A percentile compares a stretch with the other conserved stretches of the same genome.
phyloP scores from a whole-genome alignment of 2,113 vertebrate species.

The Gavialis gangeticus region DNA sequence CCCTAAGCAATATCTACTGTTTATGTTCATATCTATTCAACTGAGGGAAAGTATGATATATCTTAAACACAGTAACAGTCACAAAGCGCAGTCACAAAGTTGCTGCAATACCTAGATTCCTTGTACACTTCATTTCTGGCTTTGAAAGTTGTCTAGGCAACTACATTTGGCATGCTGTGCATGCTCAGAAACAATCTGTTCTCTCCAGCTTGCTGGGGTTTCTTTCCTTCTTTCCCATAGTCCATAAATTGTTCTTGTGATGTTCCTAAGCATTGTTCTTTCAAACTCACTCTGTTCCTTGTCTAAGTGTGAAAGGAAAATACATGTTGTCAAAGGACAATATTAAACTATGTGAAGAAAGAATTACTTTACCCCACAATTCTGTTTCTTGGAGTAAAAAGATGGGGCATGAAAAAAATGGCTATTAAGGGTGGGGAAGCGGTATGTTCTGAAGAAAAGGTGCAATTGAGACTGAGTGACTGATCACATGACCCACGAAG shows the following conservation, averaged over 20 bases:
- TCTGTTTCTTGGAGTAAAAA: fast-evolving
- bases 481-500: neutral
- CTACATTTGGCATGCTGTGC: no score
- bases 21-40: no score
- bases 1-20: no score
- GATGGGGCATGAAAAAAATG: neutral
- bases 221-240: neutral
- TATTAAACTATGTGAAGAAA: neutral
- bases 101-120: neutral
- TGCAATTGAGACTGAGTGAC: neutral
- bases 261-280: neutral
- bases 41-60: no score
- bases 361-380: neutral
- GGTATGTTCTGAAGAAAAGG: neutral
- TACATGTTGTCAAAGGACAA: fast-evolving
- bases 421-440: neutral
- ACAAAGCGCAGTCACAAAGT: neutral
- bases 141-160: no score
- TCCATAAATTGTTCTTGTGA: neutral
- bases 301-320: fast-evolving
- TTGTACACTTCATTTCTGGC: no score
- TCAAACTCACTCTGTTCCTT: neutral
- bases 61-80: neutral
- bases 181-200: no score
- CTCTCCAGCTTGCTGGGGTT: neutral